Percentiles rank a stretch among this genome's conserved stretches.
Evolutionary conservation across 2,888 invertebrate genomes (phyloP).

Genomic region (Oligia fasciuncula): DNA sequence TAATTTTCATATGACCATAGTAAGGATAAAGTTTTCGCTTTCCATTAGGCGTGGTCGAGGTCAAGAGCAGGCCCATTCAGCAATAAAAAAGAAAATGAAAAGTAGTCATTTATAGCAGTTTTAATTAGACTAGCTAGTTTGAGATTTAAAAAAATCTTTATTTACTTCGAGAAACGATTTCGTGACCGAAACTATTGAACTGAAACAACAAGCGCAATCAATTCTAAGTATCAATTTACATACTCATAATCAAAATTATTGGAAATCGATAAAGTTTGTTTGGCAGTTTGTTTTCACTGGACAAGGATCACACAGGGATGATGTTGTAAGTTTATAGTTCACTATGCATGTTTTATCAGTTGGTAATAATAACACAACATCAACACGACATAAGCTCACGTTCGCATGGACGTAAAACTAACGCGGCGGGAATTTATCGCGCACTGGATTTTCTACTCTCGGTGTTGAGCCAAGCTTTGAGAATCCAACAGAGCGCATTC

Average conservation of each 20-base stretch:
- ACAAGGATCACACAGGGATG: slow-evolving; percentile 1
- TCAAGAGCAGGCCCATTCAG: not conserved
- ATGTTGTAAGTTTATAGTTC: slow-evolving; percentile 1
- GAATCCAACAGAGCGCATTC: too few relatives aligned
- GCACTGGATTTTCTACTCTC: too few relatives aligned
- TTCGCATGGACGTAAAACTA: too few relatives aligned
- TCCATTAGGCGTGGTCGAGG: not conserved
- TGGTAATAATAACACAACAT: not conserved
- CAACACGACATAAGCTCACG: not conserved
- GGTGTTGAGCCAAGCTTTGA: too few relatives aligned
- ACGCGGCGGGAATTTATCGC: too few relatives aligned
- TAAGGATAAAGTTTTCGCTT: not conserved
- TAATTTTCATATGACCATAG: not conserved
- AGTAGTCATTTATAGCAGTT: not conserved
- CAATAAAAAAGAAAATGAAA: not conserved
- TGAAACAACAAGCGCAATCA: slow-evolving; percentile 6
- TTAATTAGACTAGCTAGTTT: not conserved
- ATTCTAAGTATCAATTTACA: slow-evolving; percentile 30
- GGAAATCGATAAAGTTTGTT: slow-evolving; percentile 36
- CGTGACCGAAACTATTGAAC: slow-evolving; percentile 19
- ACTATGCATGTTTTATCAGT: not conserved
- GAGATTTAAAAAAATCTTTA: not conserved
- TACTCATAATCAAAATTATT: slow-evolving; percentile 24
- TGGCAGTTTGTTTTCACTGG: slow-evolving; percentile 11
- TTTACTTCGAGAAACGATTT: not conserved